phyloP scores from a whole-genome alignment of 2,113 vertebrate species.

The Cercocebus atys region DNA sequence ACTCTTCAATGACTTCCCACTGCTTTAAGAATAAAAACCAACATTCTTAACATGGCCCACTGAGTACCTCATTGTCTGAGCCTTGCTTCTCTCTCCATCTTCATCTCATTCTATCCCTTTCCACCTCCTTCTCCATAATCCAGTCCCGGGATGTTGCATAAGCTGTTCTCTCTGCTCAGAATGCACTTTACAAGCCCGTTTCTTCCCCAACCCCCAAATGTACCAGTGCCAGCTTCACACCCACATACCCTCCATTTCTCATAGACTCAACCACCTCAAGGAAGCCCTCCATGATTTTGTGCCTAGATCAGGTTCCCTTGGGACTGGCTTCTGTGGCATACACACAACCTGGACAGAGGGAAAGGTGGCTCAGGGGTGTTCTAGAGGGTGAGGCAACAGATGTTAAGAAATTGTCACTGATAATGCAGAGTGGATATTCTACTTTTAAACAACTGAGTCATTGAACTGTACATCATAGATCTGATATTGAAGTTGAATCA shows the following conservation, averaged over 20 bases:
- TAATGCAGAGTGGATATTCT: not conserved
- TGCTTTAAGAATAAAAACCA: not conserved
- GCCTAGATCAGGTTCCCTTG: not conserved
- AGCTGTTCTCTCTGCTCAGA: not conserved
- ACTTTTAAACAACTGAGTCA: not conserved
- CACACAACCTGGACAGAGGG: no score
- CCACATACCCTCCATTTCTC: fast-evolving
- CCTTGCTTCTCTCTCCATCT: not conserved
- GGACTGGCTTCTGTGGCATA: not conserved
- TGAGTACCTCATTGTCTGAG: not conserved
- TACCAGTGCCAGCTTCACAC: not conserved
- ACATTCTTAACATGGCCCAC: not conserved
- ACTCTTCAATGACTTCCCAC: not conserved
- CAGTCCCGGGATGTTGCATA: fast-evolving
- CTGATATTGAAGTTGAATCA: not conserved
- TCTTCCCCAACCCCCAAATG: fast-evolving
- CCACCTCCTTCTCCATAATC: fast-evolving
- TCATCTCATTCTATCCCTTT: not conserved
- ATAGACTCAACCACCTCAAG: not conserved
- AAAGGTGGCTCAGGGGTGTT: not conserved
- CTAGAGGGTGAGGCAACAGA: not conserved
- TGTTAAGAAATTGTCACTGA: not conserved
- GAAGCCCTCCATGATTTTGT: not conserved
- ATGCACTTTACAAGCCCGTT: not conserved
- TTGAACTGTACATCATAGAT: not conserved